Percentiles rank a stretch among this genome's conserved stretches.
phyloP scores from a whole-genome alignment of 2,113 vertebrate genomes.

The Callipepla squamata region DNA sequence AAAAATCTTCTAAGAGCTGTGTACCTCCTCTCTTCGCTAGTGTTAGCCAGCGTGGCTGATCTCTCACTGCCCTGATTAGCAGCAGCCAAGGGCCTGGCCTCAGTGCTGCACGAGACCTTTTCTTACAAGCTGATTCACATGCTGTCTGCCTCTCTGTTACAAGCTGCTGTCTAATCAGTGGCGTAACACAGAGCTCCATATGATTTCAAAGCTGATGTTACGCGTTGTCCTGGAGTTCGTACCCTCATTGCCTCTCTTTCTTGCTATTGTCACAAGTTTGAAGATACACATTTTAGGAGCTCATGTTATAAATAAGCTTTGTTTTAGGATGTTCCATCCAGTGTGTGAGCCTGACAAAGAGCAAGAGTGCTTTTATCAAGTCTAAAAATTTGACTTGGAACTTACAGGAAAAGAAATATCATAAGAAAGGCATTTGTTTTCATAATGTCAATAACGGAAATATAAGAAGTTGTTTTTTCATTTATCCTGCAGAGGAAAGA shows the following conservation, averaged over 20 bases:
- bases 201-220: neutral
- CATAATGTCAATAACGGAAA: neutral
- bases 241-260: neutral
- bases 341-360: neutral
- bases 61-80: neutral
- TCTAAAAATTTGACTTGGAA: neutral
- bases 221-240: neutral
- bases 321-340: neutral
- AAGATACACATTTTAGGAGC: neutral
- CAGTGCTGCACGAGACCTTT: neutral
- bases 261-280: neutral
- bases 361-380: neutral
- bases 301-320: neutral
- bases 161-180: neutral
- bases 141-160: neutral
- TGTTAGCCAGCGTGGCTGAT: neutral
- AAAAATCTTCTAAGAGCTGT: neutral
- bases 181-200: neutral
- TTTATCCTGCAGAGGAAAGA: neutral
- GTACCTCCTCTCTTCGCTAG: neutral
- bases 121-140: neutral
- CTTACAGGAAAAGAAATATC: neutral
- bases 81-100: neutral
- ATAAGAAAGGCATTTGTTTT: neutral
- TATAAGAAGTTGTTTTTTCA: neutral